Evolutionary conservation across 2,888 invertebrate genomes (phyloP), one percentile per base, ranked within the genome.

Genomic region (Strigamia crassipes): DNA sequence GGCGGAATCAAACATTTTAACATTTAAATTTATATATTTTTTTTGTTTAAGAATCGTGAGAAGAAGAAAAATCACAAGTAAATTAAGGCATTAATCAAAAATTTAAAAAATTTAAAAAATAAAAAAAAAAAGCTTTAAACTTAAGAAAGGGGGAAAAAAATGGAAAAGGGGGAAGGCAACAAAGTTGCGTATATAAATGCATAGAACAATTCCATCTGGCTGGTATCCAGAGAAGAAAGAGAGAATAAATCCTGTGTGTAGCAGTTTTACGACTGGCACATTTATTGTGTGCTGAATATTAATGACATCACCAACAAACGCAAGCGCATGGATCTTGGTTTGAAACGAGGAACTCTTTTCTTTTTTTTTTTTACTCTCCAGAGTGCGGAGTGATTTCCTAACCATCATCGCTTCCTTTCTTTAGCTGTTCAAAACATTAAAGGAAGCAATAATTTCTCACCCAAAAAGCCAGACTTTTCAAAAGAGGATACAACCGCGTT

Each of bases 391-490:
- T 56, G 56, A 56, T 56, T 56, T 56, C 56, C 56, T 56, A 56
- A 56, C 56, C 56, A 56, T 56, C 56, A 56, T 56, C 56, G 56
- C 56, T 56, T 56, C 56, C 56, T 56, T 56, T 56, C 56, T 56
- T 56, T 56, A 56, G 56, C 56, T 56, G 18, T 56, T 56, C 56
- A 56, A 56, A 56, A 56, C 56, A 56, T 56, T 56, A 56, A 56
- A 56, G 56, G 56, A 56, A 56, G 56, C 56, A 56, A 56, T 56
- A 56, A 56, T 56, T 56, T 56, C 56, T 56, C 56, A 56, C 56
- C 56, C 56, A 56, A 56, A 56, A 77, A 77, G 31, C 38, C 31
- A 31, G 38, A 77, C 78, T 77, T 77, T 77, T 77, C 78, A 77
- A 38, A 31, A 38, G 38, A 77, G 31, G 31, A 77, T 77, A 77